Evolutionary conservation across 2,888 invertebrate species (phyloP), one percentile per base, ranked within the genome.

Genomic region (Entomobrya proxima): DNA sequence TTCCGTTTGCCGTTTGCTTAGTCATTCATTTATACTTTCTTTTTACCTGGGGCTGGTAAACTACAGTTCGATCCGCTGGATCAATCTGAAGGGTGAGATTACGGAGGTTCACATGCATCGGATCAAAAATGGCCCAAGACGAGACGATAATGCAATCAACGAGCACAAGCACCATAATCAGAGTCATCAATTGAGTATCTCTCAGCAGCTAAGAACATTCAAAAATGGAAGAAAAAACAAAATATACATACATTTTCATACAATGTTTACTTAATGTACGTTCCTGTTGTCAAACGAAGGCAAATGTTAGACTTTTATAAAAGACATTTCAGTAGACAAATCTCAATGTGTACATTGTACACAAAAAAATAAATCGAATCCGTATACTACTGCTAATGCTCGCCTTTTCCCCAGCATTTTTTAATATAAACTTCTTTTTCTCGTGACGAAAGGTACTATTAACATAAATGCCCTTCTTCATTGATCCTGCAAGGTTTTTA

Each of bases 111-210:
- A 96, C 93, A 91, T 96, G 95, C 95, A 98, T 96, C 3, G 98
- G 98, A 92, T 98, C 98, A 85, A 96, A 93, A 69, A 93, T 94
- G 13, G 96, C 94, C 98, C 98, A 98, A 32, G 97, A 93, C 0
- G 95, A 95, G 32, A 97, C 95, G 76, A 98, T 95, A 82, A 96
- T 93, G 0, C 95, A 96, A 91, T 98, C 98, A 88, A 97, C 95
- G 76, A 96, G 93, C 77, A 97, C 93, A 67, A 98, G 93, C 5
- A 95, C 95, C 90, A 96, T 95, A 81, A 98, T 96, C 81, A 97
- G 93, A 64, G 95, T 95, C 91, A 98, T 96, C 52, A 98, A 93
- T 89, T 97, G 97, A 55, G 96, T 96, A 92, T 98, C 98, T 92
- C 96, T 96, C 5, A 98, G 94, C 86, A 98, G 93, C 94, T 94